Conservation (phyloP, 2,797 vertebrate genomes). For the Micromesistius poutassou region DNA sequence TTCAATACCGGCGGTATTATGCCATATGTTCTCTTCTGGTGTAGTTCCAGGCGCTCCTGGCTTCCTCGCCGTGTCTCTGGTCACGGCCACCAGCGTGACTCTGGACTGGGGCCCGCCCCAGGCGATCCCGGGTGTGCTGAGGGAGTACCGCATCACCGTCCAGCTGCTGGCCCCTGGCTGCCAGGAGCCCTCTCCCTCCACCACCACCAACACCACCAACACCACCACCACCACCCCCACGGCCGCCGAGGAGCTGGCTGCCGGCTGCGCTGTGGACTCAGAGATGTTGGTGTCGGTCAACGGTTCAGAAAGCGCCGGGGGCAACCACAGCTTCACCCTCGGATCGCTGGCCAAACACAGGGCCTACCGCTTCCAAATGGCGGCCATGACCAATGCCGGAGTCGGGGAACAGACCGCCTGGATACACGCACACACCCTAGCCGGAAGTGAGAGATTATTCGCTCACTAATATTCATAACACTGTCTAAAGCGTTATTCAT, state of each 20-base stretch:
- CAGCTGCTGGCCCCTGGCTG: slow-evolving; percentile 78
- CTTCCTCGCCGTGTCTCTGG: slow-evolving; percentile 72
- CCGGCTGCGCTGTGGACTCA: slow-evolving; percentile 74
- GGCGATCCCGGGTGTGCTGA: slow-evolving; percentile 81
- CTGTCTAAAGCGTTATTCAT: neutral
- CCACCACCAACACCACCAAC: neutral
- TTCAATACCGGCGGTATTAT: neutral
- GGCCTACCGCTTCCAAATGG: slow-evolving; percentile 86
- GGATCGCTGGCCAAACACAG: slow-evolving; percentile 84
- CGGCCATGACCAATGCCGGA: slow-evolving; percentile 87
- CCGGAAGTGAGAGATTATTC: slow-evolving; percentile 81
- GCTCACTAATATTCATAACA: neutral
- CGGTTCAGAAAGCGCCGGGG: slow-evolving; percentile 57
- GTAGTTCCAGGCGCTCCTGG: slow-evolving; percentile 85
- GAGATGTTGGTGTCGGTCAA: slow-evolving; percentile 71
- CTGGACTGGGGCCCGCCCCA: slow-evolving; percentile 83
- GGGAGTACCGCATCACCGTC: slow-evolving; percentile 80
- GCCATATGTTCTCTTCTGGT: slow-evolving; percentile 18
- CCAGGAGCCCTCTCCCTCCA: slow-evolving; percentile 29
- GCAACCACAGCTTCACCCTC: slow-evolving; percentile 70
- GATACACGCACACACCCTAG: slow-evolving; percentile 80
- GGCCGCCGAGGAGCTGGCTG: slow-evolving; percentile 53
- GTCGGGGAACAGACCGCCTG: slow-evolving; percentile 82
- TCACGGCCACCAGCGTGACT: slow-evolving; percentile 82
- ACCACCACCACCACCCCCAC: neutral